Conservation (phyloP, 2,113 vertebrate species). For the Cyanoramphus novaezelandiae region DNA sequence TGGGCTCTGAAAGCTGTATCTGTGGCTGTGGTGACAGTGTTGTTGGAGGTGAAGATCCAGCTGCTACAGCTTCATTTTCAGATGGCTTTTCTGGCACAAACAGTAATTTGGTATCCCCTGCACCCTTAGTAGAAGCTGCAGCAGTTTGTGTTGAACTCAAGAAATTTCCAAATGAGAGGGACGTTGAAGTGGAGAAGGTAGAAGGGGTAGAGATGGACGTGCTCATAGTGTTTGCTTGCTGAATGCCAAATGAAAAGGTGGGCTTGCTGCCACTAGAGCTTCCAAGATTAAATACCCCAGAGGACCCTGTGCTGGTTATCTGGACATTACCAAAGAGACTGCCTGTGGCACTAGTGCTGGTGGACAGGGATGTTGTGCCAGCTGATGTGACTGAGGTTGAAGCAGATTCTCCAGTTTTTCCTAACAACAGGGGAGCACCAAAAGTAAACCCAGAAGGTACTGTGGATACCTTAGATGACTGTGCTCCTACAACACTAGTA, state of each 20-base stretch:
- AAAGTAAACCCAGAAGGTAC: slow-evolving; percentile 71
- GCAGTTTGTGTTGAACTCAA: slow-evolving; percentile 45
- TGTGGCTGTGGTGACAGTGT: background rate
- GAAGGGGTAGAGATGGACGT: slow-evolving; percentile 33
- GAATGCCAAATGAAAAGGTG: slow-evolving; percentile 71
- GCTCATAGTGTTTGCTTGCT: background rate
- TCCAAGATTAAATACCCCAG: slow-evolving; percentile 75
- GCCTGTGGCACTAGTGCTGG: background rate
- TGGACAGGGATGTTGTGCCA: background rate
- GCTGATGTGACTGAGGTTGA: background rate
- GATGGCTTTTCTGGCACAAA: slow-evolving; percentile 50
- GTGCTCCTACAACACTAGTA: background rate
- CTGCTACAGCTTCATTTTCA: background rate
- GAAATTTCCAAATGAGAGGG: slow-evolving; percentile 60
- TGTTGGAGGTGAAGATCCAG: background rate
- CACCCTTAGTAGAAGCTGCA: background rate
- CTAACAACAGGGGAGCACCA: background rate
- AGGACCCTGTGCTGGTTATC: background rate
- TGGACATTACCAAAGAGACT: slow-evolving; percentile 58
- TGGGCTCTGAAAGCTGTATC: background rate
- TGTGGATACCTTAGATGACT: slow-evolving; percentile 47
- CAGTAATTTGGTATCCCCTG: slow-evolving; percentile 47
- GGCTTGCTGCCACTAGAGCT: slow-evolving; percentile 53
- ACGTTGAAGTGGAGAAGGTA: slow-evolving; percentile 43
- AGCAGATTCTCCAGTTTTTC: slow-evolving; percentile 71